Evolutionary conservation across 2,113 vertebrate genomes (phyloP).

Genomic region (Globicephala melas): DNA sequence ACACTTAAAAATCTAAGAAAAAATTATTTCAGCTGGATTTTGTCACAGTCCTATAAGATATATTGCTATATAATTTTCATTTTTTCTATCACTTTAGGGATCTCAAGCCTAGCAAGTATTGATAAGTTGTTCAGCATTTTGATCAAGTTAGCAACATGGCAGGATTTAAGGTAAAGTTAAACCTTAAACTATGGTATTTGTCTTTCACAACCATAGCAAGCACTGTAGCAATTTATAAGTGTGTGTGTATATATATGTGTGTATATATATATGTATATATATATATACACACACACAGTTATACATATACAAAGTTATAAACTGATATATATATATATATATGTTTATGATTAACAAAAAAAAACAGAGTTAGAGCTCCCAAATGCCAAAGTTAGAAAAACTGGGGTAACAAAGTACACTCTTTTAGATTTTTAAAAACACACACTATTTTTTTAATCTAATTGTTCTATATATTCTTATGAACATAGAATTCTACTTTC

Average conservation of each 20-base stretch:
- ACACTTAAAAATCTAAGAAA: background rate
- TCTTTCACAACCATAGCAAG: background rate
- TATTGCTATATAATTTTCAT: background rate
- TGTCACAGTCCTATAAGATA: background rate
- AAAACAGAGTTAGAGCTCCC: too few relatives aligned
- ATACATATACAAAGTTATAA: too few relatives aligned
- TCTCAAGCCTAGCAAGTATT: background rate
- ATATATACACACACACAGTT: too few relatives aligned
- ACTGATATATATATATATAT: too few relatives aligned
- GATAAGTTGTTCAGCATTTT: background rate
- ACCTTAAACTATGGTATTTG: background rate
- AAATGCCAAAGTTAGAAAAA: too few relatives aligned
- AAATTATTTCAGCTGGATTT: background rate
- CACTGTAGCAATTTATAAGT: too few relatives aligned
- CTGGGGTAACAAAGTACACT: too few relatives aligned
- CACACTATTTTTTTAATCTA: too few relatives aligned
- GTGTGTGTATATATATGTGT: too few relatives aligned
- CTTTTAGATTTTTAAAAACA: too few relatives aligned
- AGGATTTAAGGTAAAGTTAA: background rate
- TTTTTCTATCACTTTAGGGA: background rate
- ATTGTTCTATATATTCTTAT: background rate
- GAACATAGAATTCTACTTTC: background rate
- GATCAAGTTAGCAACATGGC: background rate
- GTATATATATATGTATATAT: too few relatives aligned
- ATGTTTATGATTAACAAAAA: too few relatives aligned